Evolutionary conservation across 1,140 invertebrate species (phyloP), one percentile per base, ranked within the genome.

Genomic region (Sitodiplosis mosellana): DNA sequence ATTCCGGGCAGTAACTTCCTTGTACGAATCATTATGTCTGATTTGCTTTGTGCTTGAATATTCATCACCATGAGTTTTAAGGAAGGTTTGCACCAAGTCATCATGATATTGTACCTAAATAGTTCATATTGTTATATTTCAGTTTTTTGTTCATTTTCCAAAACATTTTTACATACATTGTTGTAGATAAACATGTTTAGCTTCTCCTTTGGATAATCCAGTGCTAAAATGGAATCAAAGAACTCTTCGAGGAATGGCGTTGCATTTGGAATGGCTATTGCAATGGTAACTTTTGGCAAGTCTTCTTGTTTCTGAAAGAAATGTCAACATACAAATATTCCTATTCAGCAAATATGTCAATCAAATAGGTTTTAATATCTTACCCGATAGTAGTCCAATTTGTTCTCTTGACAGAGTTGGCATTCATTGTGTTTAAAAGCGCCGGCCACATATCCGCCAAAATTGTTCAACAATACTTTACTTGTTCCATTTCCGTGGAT

Each of bases 241-340:
- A 91, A 95, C 60, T 95, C 87, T 59, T 86, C 79, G 11, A 97
- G 59, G 62, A 99, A 99, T 15, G 95, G 92, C 18, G 87, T 93
- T 1, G 89, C 70, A 53, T 77, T 71, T 55, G 87, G 79, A 33
- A 96, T 74, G 59, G 95, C 94, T 1, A 97, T 53, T 1, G 78
- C 81, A 20, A 99, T 53, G 15, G 86, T 59, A 1, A 98, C 75
- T 6, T 64, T 60, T 0, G 93, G 92, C 34, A 75, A 53, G 4
- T 67, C 50, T 6, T 68, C 53, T 27, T 70, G 27, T 5, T 27
- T 10, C 27, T 27, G 48, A 45, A 46, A 44, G 14, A 47, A n/a
- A n/a, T n/a, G n/a, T n/a, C n/a, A n/a, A n/a, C n/a, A n/a, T n/a
- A n/a, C n/a, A n/a, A n/a, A n/a, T n/a, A n/a, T n/a, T n/a, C n/a